A percentile compares a stretch with the other conserved stretches of the same genome.
Evolutionary conservation across 37 sponge, comb jelly and placozoan species (phyloP).

Genomic region (Hexactinellida sp.): DNA sequence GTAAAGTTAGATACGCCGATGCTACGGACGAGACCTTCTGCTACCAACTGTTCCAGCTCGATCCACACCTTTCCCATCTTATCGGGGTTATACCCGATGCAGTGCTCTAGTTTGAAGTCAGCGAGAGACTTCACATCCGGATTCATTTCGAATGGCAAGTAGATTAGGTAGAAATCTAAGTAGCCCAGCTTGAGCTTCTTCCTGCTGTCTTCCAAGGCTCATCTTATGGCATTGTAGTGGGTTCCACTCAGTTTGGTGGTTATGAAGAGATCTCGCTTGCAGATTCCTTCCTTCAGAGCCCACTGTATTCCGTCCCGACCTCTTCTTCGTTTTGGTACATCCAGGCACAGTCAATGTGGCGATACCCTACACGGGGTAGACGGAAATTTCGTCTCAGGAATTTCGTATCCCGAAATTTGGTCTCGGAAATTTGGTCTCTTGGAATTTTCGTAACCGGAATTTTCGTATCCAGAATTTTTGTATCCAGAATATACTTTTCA

Average conservation of each 20-base stretch:
- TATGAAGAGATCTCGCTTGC: conserved; percentile 68
- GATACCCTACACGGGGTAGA: conserved; percentile 51
- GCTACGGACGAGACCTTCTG: conserved; percentile 40
- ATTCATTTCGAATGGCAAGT: conserved; percentile 24
- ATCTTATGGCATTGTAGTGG: neutral
- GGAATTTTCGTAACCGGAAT: too few species aligned
- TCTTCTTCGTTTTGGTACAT: conserved; percentile 71
- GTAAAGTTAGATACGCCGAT: conserved; percentile 83
- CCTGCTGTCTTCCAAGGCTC: conserved; percentile 21
- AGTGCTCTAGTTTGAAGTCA: neutral
- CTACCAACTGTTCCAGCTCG: conserved; percentile 45
- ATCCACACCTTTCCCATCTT: neutral
- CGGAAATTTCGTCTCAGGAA: too few species aligned
- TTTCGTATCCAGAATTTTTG: too few species aligned
- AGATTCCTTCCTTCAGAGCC: conserved; percentile 59
- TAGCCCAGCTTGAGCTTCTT: conserved; percentile 33
- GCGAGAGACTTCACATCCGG: neutral
- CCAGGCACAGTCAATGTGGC: conserved; percentile 80
- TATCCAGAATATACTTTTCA: too few species aligned
- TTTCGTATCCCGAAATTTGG: too few species aligned
- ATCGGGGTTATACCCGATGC: neutral
- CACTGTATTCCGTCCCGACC: conserved; percentile 65
- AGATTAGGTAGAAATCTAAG: conserved; percentile 35
- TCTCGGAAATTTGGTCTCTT: too few species aligned
- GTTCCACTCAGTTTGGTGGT: conserved; percentile 66